A percentile compares a stretch with the other conserved stretches of the same genome.
Evolutionary conservation across 2,797 vertebrate genomes (phyloP).

Genomic region (Fringilla coelebs): DNA sequence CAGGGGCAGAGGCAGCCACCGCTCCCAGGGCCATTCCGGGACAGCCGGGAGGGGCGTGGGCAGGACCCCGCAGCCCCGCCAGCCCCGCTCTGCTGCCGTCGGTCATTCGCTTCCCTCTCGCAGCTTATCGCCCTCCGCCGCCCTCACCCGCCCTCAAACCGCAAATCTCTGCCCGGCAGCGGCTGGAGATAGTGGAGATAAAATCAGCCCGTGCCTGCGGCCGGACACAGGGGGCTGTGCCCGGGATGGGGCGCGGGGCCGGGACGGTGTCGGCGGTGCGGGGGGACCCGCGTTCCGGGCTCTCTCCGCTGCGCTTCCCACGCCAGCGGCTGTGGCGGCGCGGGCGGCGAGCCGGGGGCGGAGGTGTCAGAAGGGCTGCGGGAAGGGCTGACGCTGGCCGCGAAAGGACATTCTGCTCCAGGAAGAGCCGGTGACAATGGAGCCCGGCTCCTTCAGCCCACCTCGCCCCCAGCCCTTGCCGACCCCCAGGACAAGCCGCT

Average conservation of each 20-base stretch:
- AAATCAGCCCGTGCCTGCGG: not conserved
- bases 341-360: not conserved
- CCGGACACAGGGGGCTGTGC: accelerated
- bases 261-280: accelerated
- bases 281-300: accelerated
- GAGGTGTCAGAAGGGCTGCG: not conserved
- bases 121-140: not conserved
- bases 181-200: not conserved
- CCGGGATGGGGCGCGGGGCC: not conserved
- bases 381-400: not conserved
- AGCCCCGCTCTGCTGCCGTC: not conserved
- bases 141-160: not conserved
- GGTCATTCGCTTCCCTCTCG: not conserved
- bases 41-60: not conserved
- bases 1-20: not conserved
- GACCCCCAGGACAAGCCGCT: not conserved
- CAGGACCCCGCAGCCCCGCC: not conserved
- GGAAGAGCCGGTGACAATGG: not conserved
- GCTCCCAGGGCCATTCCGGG: not conserved
- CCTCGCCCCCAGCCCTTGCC: not conserved
- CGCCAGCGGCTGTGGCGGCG: not conserved
- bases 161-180: conserved; percentile 19
- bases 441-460: not conserved
- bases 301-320: not conserved
- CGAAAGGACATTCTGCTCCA: not conserved